phyloP scores from a whole-genome alignment of 1,140 invertebrate genomes.

The Propsilocerus akamusi region DNA sequence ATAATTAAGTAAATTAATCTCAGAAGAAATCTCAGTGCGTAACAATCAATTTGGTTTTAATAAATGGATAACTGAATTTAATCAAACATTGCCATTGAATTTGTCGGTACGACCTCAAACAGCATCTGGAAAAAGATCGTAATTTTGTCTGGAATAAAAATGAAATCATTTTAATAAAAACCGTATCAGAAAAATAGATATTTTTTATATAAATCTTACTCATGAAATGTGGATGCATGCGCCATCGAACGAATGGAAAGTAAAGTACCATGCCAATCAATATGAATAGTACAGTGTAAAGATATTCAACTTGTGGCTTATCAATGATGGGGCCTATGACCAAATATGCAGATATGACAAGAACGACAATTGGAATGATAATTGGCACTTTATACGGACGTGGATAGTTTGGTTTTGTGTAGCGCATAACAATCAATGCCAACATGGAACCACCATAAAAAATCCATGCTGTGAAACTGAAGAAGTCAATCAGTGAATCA shows the following conservation, averaged over 20 bases:
- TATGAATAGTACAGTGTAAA: constrained; percentile 81
- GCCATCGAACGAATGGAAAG: constrained; percentile 80
- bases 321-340: constrained; percentile 86
- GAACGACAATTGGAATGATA: constrained; percentile 72
- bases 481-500: constrained; percentile 82
- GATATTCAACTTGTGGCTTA: constrained; percentile 73
- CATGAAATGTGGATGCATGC: constrained; percentile 62
- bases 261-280: constrained; percentile 77
- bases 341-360: constrained; percentile 76
- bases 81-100: constrained; percentile 33
- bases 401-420: constrained; percentile 69
- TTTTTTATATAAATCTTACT: constrained; percentile 34
- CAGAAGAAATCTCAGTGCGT: no score
- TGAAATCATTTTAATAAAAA: constrained; percentile 7
- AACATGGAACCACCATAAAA: constrained; percentile 85
- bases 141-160: constrained; percentile 52
- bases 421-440: constrained; percentile 71
- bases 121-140: constrained; percentile 80
- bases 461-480: constrained; percentile 90
- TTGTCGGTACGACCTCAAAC: constrained; percentile 77
- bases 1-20: no score
- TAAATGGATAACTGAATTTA: constrained; percentile 7
- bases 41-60: no score
- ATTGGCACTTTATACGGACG: constrained; percentile 81
- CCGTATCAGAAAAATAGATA: constrained; percentile 3